Evolutionary conservation across 2,113 vertebrate genomes (phyloP).

Genomic region (Malurus cyaneus): DNA sequence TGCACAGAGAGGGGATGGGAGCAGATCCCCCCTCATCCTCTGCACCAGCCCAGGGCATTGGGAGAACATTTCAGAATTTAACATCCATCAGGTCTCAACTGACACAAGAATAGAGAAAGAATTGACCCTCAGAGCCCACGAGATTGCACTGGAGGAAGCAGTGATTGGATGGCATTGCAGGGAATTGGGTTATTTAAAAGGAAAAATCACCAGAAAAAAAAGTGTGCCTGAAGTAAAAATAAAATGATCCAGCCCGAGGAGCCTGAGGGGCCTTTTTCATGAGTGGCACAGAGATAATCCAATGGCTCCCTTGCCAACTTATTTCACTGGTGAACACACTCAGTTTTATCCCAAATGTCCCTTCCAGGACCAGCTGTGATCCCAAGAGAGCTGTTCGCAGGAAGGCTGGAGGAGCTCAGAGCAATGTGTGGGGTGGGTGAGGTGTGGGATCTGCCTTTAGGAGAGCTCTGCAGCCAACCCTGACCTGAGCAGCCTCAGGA

Average conservation of each 20-base stretch:
- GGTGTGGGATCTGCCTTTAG: rapidly evolving
- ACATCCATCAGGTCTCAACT: background rate
- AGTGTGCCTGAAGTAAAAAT: background rate
- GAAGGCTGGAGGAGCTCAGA: background rate
- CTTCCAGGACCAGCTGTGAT: background rate
- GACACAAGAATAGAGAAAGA: background rate
- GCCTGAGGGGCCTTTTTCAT: background rate
- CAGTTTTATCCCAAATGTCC: background rate
- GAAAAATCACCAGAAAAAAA: background rate
- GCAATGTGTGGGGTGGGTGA: too few relatives aligned
- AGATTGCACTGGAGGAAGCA: background rate
- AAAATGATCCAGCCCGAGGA: background rate
- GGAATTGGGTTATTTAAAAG: background rate
- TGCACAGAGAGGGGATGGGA: background rate
- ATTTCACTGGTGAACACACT: background rate
- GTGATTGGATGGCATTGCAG: background rate
- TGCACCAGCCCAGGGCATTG: background rate
- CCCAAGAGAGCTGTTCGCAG: background rate
- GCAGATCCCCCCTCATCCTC: background rate
- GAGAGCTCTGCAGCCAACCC: background rate
- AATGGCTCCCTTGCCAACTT: background rate
- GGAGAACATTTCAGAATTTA: background rate
- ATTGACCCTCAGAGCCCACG: background rate
- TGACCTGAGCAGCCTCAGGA: background rate
- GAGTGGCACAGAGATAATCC: background rate